These are phyloP conservation scores for Trinorchestia longiramus DNA, from an alignment of 1,140 invertebrate species.

Conservation along the genomic window DNA sequence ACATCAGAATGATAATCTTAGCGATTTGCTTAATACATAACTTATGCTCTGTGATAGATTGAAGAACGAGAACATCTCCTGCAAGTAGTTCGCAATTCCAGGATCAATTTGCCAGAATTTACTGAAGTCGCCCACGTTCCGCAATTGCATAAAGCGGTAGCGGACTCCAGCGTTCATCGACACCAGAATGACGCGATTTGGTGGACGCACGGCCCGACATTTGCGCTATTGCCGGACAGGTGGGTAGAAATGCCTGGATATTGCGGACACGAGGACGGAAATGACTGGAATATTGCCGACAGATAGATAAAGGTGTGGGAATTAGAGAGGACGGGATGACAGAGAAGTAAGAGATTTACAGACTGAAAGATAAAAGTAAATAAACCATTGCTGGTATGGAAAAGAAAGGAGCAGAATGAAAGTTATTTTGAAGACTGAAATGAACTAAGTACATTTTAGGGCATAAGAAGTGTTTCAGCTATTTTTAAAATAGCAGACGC, in stretches of 20 bases:
- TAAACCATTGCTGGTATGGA: background rate
- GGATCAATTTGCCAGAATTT: background rate
- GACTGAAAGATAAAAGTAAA: background rate
- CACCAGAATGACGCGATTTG: slow-evolving; percentile 49
- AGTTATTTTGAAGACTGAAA: background rate
- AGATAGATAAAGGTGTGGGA: background rate
- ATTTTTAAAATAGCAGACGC: no score
- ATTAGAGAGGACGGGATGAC: background rate
- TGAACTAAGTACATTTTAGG: background rate
- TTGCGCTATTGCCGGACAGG: slow-evolving; percentile 28
- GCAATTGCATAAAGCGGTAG: slow-evolving; percentile 5
- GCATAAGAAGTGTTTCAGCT: no score
- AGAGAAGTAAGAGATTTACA: background rate
- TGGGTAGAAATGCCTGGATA: slow-evolving; percentile 18
- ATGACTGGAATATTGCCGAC: slow-evolving; percentile 44
- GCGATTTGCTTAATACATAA: background rate
- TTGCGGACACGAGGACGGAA: background rate
- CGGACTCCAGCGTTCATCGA: slow-evolving; percentile 19
- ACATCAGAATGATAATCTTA: background rate
- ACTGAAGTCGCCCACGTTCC: background rate
- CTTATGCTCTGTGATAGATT: background rate
- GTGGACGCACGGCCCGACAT: background rate
- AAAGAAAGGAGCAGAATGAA: background rate
- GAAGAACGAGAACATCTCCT: background rate
- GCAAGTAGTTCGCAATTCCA: background rate